Evolutionary conservation across 2,888 invertebrate genomes (phyloP).

Genomic region (Xestoiulus laeticollis): DNA sequence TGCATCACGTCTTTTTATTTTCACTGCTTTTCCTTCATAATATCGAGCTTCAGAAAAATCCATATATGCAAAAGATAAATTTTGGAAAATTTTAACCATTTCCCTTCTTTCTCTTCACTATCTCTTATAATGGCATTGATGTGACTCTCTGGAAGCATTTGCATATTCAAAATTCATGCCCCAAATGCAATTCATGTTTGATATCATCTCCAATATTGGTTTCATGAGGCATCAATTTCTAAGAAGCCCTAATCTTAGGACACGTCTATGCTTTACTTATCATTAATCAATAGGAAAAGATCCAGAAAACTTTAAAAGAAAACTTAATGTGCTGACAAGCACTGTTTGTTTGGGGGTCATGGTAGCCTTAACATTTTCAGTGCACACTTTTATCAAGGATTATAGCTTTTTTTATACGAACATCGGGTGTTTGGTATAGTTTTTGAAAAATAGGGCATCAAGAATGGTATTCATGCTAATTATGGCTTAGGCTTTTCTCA

Average conservation of each 20-base stretch:
- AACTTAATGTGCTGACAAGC: not conserved
- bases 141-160: not conserved
- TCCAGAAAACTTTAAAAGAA: not conserved
- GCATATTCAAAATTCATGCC: slow-evolving; percentile 4
- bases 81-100: slow-evolving; percentile 25
- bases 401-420: not conserved
- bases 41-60: not conserved
- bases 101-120: not conserved
- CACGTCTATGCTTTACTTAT: not conserved
- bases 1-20: not conserved
- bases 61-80: slow-evolving; percentile 44
- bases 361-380: not conserved
- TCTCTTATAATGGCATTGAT: not conserved
- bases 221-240: not conserved
- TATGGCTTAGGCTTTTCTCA: slow-evolving; percentile 16
- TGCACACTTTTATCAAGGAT: not conserved
- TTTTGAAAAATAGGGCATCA: not conserved
- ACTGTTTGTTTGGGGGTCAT: not conserved
- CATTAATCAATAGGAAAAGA: slow-evolving; percentile 4
- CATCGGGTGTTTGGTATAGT: slow-evolving; percentile 16
- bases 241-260: not conserved
- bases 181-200: not conserved
- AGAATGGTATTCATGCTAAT: slow-evolving; percentile 15
- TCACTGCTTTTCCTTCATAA: not conserved
- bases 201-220: slow-evolving; percentile 19